phyloP scores from a whole-genome alignment of 2,797 vertebrate species.

The Phataginus tetradactyla region DNA sequence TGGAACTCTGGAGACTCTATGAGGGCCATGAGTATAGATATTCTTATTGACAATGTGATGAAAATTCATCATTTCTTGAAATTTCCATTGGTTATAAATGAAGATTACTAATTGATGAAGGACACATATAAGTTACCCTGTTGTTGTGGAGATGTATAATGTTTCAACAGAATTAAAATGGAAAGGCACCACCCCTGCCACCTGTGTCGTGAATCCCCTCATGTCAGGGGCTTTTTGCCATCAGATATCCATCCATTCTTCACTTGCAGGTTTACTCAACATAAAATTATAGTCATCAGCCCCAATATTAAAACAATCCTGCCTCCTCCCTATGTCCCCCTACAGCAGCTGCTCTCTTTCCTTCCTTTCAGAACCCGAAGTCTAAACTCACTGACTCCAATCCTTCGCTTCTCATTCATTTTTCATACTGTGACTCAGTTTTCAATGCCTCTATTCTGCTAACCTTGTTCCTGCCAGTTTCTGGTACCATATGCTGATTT shows the following conservation, averaged over 20 bases:
- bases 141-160: slow-evolving; percentile 62
- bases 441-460: slow-evolving; percentile 9
- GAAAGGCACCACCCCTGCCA: neutral
- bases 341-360: neutral
- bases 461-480: neutral
- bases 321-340: neutral
- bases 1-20: slow-evolving; percentile 33
- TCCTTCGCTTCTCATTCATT: slow-evolving; percentile 11
- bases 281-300: neutral
- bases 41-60: slow-evolving; percentile 48
- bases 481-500: neutral
- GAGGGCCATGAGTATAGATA: neutral
- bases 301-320: neutral
- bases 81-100: slow-evolving; percentile 64
- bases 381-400: neutral
- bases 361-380: neutral
- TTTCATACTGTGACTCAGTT: slow-evolving; percentile 26
- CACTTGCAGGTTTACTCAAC: neutral
- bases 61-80: slow-evolving; percentile 70
- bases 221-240: neutral
- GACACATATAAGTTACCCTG: slow-evolving; percentile 69
- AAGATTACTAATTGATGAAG: slow-evolving; percentile 75
- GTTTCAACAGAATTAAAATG: slow-evolving; percentile 62
- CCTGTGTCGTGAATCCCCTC: neutral
- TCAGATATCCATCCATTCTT: slow-evolving; percentile 17